These are phyloP conservation scores for Ivindomyrus marchei DNA, from an alignment of 2,113 vertebrate genomes.

Conservation along the genomic window DNA sequence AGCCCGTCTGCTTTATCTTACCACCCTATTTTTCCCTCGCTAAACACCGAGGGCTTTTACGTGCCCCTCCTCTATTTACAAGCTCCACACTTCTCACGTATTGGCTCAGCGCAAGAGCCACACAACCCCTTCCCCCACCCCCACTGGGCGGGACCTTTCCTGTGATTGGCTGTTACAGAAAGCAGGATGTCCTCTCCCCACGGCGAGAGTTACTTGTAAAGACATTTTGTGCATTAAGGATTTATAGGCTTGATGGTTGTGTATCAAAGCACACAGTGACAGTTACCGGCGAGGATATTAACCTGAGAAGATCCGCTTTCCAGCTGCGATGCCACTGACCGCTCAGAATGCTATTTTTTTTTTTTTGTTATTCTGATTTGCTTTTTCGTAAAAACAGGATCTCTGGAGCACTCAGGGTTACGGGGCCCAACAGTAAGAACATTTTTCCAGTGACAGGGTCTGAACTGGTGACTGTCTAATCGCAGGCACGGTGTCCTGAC, in stretches of 20 bases:
- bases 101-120: neutral
- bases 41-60: conserved; percentile 24
- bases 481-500: neutral
- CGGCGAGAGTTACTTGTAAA: neutral
- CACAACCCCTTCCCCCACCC: neutral
- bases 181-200: neutral
- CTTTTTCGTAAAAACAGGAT: neutral
- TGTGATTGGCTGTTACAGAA: neutral
- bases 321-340: neutral
- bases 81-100: neutral
- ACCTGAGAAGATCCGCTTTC: neutral
- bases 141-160: neutral
- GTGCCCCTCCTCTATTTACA: conserved; percentile 15
- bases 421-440: neutral
- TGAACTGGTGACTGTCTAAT: neutral
- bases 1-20: conserved; percentile 2
- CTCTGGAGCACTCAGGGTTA: neutral
- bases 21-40: conserved; percentile 13
- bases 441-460: neutral
- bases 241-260: neutral
- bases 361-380: neutral
- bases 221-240: neutral
- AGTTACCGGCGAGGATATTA: neutral
- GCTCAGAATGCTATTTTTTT: neutral
- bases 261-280: neutral